Conservation (phyloP, 92 coral and sea anemone species). For the Porites divaricata region DNA sequence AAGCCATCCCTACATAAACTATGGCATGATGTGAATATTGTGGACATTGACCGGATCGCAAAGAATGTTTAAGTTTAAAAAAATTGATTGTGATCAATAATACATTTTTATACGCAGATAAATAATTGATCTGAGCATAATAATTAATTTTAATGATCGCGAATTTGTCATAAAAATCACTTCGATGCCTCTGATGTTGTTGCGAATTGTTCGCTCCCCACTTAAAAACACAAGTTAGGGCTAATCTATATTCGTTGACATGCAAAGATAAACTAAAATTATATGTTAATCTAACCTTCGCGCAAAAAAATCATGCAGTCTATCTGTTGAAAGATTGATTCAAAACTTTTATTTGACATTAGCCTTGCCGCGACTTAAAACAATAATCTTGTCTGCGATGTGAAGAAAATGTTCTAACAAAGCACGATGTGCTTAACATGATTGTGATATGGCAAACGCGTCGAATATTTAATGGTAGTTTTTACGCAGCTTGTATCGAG, state of each 20-base stretch:
- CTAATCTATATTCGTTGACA: no score
- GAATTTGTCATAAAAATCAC: no score
- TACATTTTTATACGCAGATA: no score
- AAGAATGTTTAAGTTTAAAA: no score
- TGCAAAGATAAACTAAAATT: no score
- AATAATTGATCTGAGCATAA: no score
- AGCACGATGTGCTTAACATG: neutral
- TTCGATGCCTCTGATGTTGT: constrained; percentile 62
- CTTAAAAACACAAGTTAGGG: neutral
- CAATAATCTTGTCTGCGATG: neutral
- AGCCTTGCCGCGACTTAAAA: neutral
- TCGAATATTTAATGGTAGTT: neutral
- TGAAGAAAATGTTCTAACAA: neutral
- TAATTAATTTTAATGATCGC: no score
- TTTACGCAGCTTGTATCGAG: neutral
- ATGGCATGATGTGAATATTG: no score
- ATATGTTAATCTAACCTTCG: neutral
- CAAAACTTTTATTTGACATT: neutral
- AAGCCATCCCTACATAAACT: no score
- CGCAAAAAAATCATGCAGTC: neutral
- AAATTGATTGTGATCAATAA: no score
- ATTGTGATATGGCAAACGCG: neutral
- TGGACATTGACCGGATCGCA: no score
- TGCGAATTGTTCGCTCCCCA: constrained; percentile 80
- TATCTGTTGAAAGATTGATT: no score